Percentiles rank a stretch among this genome's conserved stretches.
phyloP scores from a whole-genome alignment of 2,797 vertebrate genomes.

The Enteromius anoplus region DNA sequence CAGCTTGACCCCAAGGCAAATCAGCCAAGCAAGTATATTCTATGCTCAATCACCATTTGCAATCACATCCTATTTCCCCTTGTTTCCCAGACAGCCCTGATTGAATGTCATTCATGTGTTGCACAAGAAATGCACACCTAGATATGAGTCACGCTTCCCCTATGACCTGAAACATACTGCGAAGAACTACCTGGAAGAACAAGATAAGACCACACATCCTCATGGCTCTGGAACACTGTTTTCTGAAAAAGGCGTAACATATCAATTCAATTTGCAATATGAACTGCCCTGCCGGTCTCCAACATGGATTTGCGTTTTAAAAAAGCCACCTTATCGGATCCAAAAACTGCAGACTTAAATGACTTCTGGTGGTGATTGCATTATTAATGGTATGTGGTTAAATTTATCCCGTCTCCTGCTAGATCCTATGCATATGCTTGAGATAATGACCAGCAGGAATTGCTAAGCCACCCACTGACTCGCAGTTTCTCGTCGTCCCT shows the following conservation, averaged over 20 bases:
- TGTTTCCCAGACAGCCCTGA: background rate
- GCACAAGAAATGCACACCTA: constrained; percentile 18
- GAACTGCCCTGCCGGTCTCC: background rate
- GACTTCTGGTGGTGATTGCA: constrained; percentile 51
- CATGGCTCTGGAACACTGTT: constrained; percentile 18
- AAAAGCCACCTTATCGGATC: constrained; percentile 45
- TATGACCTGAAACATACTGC: constrained; percentile 25
- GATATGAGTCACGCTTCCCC: constrained; percentile 48
- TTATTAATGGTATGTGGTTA: constrained; percentile 62
- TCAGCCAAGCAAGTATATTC: background rate
- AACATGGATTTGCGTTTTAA: constrained; percentile 29
- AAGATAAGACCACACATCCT: constrained; percentile 31
- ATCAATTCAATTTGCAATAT: constrained; percentile 26
- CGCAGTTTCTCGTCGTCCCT: constrained; percentile 45
- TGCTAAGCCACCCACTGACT: constrained; percentile 52
- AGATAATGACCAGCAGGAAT: constrained; percentile 58
- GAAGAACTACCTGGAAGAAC: constrained; percentile 44
- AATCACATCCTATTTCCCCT: background rate
- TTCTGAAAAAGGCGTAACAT: constrained; percentile 3
- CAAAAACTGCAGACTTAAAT: constrained; percentile 53
- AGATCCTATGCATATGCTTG: constrained; percentile 58
- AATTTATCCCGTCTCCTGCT: constrained; percentile 56
- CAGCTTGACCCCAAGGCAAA: constrained; percentile 17
- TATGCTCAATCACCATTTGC: constrained; percentile 17
- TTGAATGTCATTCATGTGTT: constrained; percentile 7